Percentiles rank a stretch among this genome's conserved stretches.
phyloP scores from a whole-genome alignment of 1,140 invertebrate species.

The Calosoma granatense region DNA sequence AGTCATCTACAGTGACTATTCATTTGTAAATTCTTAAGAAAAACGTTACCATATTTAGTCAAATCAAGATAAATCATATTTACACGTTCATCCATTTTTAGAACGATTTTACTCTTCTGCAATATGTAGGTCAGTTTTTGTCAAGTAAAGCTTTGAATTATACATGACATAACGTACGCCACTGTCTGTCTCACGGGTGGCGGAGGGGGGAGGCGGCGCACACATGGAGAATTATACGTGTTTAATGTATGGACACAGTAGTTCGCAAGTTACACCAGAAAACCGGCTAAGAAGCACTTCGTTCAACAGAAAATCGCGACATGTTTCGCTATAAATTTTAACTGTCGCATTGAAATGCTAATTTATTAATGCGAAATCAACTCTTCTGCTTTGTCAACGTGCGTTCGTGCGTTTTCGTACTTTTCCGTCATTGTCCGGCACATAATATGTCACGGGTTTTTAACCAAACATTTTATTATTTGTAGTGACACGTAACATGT shows the following conservation, averaged over 20 bases:
- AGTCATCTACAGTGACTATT: too few species aligned
- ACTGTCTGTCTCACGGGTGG: neutral
- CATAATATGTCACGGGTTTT: neutral
- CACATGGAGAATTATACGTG: neutral
- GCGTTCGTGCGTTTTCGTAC: neutral
- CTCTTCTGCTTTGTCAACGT: neutral
- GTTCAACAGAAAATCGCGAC: neutral
- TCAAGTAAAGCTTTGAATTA: too few species aligned
- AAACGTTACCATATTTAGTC: too few species aligned
- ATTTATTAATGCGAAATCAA: slow-evolving; percentile 9
- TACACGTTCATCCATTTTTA: too few species aligned
- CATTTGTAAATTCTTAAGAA: too few species aligned
- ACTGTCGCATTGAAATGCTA: neutral
- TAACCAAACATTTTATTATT: neutral
- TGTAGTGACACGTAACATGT: neutral
- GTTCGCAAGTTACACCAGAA: neutral
- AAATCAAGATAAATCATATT: too few species aligned
- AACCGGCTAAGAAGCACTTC: neutral
- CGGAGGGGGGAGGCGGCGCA: too few species aligned
- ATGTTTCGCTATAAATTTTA: neutral
- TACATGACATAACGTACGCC: neutral
- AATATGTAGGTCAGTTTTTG: too few species aligned
- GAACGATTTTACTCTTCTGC: too few species aligned
- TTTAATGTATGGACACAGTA: neutral
- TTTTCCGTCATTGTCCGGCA: neutral